Evolutionary conservation across 2,113 vertebrate genomes (phyloP), one percentile per base, ranked within the genome.

Genomic region (Sigmodon hispidus): DNA sequence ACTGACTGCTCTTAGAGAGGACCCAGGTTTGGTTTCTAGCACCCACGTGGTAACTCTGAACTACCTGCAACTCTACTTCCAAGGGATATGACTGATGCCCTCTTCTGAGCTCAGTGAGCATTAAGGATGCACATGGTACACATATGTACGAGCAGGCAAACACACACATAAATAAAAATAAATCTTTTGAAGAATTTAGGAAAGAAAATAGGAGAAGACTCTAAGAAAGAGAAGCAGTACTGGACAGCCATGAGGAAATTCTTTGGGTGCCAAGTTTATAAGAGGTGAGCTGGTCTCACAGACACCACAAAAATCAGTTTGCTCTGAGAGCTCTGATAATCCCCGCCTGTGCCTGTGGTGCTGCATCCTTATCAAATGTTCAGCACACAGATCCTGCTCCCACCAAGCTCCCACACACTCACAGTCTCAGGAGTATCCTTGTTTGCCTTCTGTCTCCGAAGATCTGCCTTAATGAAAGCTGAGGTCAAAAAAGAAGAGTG

Each of bases 381-480:
- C 8, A 22, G 48, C 11, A 24, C 73, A 65, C 83, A 19, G 31
- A 70, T 16, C 72, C 91, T 45, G 4, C 57, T 40, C 52, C 26
- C 59, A 55, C 57, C 22, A 50, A 79, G 40, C 85, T 93, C 93
- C 8, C 31, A 77, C 65, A 94, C 98, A 99, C 99, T 99, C 97
- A 99, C 99, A 65, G 96, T 98, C 72, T 98, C 96, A 52, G 98
- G 89, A 40, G 67, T 96, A 89, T 98, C 97, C 92, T 97, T 94
- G 98, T 99, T 99, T 92, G 99, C 99, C 91, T 97, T 99, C 92
- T 99, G 99, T 94, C 99, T 98, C 91, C 99, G 98, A 50, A 99
- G 99, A 94, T 99, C 99, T 2, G 99, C 98, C 97, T 99, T 99
- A 96, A 99, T 99, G 81, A 99, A 98, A 75, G 96, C 99, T 99